Percentiles rank a stretch among this genome's conserved stretches.
phyloP scores from a whole-genome alignment of 2,113 vertebrate genomes.

The Pelusios castaneus region DNA sequence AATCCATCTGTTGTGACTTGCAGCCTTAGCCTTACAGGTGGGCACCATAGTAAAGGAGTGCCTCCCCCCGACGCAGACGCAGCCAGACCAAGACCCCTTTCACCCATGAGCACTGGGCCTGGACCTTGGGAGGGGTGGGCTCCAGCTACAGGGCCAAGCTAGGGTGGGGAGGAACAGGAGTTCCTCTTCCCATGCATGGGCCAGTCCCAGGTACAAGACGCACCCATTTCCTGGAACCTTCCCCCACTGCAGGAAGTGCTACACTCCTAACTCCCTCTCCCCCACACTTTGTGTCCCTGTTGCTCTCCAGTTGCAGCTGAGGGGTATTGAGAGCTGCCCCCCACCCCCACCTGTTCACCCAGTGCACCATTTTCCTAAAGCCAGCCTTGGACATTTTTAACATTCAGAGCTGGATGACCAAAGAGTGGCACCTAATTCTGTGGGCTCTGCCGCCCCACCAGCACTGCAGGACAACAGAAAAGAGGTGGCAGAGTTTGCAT shows the following conservation, averaged over 20 bases:
- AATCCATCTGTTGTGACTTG: not conserved
- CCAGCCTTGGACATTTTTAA: not conserved
- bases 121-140: too few relatives aligned
- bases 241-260: not conserved
- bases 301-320: not conserved
- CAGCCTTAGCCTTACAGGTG: not conserved
- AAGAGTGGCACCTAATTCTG: too few relatives aligned
- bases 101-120: too few relatives aligned
- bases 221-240: not conserved
- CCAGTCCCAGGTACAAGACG: not conserved
- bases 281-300: not conserved
- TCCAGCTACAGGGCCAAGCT: not conserved
- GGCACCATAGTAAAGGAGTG: not conserved
- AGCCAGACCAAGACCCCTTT: too few relatives aligned
- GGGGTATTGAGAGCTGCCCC: not conserved
- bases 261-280: not conserved
- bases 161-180: not conserved
- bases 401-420: not conserved
- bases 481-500: too few relatives aligned
- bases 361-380: not conserved
- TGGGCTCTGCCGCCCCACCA: too few relatives aligned
- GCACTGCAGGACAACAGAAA: too few relatives aligned
- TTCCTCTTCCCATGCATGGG: not conserved
- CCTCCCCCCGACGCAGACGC: too few relatives aligned
- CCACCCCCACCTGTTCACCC: not conserved